Evolutionary conservation across 2,888 invertebrate genomes (phyloP).

Genomic region (Plebejus argus): DNA sequence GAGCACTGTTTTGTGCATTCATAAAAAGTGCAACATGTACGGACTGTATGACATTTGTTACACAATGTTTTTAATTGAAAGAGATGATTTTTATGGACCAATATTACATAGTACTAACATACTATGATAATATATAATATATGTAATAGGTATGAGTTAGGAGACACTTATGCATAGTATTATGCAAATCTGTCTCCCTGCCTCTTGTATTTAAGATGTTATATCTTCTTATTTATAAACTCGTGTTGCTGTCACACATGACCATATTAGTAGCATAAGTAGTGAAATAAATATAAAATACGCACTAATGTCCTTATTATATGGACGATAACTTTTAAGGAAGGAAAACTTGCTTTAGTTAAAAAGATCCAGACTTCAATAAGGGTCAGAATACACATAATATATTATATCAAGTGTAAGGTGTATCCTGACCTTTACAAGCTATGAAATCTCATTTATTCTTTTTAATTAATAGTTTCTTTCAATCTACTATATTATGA

Average conservation of each 20-base stretch:
- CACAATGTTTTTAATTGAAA: not conserved
- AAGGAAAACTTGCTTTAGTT: not conserved
- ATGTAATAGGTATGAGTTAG: not conserved
- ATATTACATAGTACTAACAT: not conserved
- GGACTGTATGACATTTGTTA: not conserved
- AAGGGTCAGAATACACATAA: not conserved
- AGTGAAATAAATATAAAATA: constrained; percentile 17
- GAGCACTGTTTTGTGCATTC: not conserved
- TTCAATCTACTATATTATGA: not conserved
- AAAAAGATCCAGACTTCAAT: not conserved
- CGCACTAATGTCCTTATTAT: not conserved
- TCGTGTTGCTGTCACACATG: not conserved
- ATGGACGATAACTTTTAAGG: not conserved
- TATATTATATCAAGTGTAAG: not conserved
- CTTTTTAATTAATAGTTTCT: not conserved
- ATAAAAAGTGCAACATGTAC: not conserved
- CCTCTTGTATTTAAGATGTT: not conserved
- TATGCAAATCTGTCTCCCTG: not conserved
- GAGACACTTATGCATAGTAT: not conserved
- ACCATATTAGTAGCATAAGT: not conserved
- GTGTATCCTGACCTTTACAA: not conserved
- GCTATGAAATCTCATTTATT: not conserved
- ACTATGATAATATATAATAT: not conserved
- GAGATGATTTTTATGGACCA: not conserved
- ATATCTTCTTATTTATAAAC: not conserved